Evolutionary conservation across 2,888 invertebrate genomes (phyloP).

Genomic region (Drosophila sordidula): DNA sequence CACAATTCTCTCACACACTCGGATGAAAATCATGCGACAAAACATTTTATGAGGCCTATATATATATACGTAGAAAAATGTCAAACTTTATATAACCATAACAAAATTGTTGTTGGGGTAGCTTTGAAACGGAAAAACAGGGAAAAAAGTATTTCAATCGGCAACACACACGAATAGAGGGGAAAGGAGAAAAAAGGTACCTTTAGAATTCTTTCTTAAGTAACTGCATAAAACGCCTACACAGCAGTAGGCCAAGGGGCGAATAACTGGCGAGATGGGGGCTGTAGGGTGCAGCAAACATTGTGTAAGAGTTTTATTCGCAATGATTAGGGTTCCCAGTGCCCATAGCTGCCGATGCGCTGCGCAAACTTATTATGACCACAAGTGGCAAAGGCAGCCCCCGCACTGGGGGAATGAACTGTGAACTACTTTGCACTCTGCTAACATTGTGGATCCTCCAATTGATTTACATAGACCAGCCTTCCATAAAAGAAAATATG

Average conservation of each 20-base stretch:
- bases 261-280: neutral
- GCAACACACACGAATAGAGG: conserved; percentile 11
- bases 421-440: conserved; percentile 73
- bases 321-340: conserved; percentile 48
- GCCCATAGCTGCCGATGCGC: conserved; percentile 13
- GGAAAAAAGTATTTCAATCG: conserved; percentile 33
- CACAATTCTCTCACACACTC: conserved; percentile 17
- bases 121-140: conserved; percentile 55
- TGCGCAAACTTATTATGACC: conserved; percentile 63
- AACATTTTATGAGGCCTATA: conserved; percentile 38
- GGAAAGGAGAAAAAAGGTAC: conserved; percentile 37
- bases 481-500: conserved; percentile 19
- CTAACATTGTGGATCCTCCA: conserved; percentile 58
- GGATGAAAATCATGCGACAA: conserved; percentile 37
- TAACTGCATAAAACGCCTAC: conserved; percentile 55
- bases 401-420: conserved; percentile 68
- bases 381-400: conserved; percentile 69
- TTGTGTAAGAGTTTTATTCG: conserved; percentile 24
- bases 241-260: conserved; percentile 33
- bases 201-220: conserved; percentile 65
- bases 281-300: neutral
- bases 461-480: conserved; percentile 72
- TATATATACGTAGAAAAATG: conserved; percentile 25
- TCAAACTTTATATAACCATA: conserved; percentile 52
- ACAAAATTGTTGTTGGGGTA: conserved; percentile 64